Conservation (phyloP, 2,888 invertebrate species). For the Dorcus parallelipipedus region DNA sequence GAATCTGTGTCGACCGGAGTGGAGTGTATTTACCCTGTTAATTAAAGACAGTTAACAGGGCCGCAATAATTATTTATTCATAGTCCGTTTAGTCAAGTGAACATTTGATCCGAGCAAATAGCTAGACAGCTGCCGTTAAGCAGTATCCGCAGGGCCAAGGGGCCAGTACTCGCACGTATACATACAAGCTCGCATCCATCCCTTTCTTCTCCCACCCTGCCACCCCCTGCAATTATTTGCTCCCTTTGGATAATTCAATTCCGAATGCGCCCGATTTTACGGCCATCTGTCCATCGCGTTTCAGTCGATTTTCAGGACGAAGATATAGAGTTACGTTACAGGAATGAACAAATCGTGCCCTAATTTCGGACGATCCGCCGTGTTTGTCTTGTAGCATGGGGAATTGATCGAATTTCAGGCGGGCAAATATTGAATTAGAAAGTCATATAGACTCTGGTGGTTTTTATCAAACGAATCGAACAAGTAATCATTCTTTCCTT, state of each 20-base stretch:
- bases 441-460: no score
- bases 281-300: conserved; percentile 46
- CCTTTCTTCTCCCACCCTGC: conserved; percentile 10
- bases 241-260: conserved; percentile 53
- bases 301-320: conserved; percentile 26
- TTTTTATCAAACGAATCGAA: no score
- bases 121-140: conserved; percentile 27
- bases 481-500: no score
- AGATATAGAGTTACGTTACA: conserved; percentile 37
- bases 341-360: conserved; percentile 3
- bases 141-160: conserved; percentile 15
- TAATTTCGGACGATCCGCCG: not conserved
- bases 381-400: not conserved
- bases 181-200: conserved; percentile 18
- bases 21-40: not conserved
- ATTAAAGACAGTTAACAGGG: conserved; percentile 9
- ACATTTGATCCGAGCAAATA: conserved; percentile 41
- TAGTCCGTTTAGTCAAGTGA: conserved; percentile 43
- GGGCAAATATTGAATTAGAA: no score
- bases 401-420: no score
- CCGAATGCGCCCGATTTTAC: conserved; percentile 46
- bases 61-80: conserved; percentile 42
- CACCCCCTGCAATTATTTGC: conserved; percentile 47
- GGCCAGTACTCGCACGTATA: conserved; percentile 22
- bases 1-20: not conserved